phyloP scores from a whole-genome alignment of 30 jellyfish, hydroid and myxozoan genomes.

The Aurelia aurita complex sp. Pacific region DNA sequence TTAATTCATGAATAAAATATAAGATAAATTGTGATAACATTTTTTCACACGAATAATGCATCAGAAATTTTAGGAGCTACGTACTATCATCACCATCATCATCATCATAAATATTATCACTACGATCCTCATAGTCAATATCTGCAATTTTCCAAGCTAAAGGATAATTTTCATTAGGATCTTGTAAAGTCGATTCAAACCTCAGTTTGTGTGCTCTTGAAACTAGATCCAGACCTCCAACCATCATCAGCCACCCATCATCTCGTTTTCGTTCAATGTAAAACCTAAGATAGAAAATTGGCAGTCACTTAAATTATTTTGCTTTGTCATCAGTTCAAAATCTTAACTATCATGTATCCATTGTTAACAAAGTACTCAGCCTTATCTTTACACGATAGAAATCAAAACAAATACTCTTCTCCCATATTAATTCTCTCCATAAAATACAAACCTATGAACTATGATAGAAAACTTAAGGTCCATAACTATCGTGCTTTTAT shows the following conservation, averaged over 20 bases:
- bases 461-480: too few species aligned
- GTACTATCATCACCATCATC: not conserved
- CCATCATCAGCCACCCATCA: constrained; percentile 19
- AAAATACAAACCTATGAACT: too few species aligned
- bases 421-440: too few species aligned
- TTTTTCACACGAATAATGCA: not conserved
- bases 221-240: constrained; percentile 30
- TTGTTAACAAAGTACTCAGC: too few species aligned
- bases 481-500: too few species aligned
- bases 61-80: not conserved
- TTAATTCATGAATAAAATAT: too few species aligned
- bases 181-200: constrained; percentile 47
- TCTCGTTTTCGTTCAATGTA: constrained; percentile 28
- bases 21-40: too few species aligned
- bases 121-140: constrained; percentile 18
- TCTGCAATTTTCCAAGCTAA: constrained; percentile 37
- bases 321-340: too few species aligned
- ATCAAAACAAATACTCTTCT: too few species aligned
- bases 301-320: too few species aligned
- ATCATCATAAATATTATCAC: not conserved
- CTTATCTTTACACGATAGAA: too few species aligned
- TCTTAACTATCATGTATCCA: too few species aligned
- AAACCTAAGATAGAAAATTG: constrained; percentile 7
- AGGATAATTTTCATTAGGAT: constrained; percentile 23
- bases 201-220: constrained; percentile 32